Base-by-base conservation (phyloP, 2,113 vertebrate species). In the Lophius piscatorius region DNA sequence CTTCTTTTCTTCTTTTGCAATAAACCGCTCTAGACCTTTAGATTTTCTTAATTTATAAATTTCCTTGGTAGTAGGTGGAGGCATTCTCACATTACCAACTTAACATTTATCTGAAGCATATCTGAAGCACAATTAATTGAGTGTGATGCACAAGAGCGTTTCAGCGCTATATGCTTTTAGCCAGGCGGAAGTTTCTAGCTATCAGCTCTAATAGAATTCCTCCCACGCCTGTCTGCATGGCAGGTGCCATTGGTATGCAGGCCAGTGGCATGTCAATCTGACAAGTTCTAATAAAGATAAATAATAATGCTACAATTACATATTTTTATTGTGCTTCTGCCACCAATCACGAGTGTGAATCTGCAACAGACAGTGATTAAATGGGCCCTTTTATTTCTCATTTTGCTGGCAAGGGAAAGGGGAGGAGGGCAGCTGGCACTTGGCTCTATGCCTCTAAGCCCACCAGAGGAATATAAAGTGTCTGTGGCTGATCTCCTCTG, bases 261-360 rank as follows among this genome's bases (percentile, higher is more conserved):
- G 55, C 86, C 83, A 68, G 77, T 63, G 29, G 75, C 81, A 54
- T 46, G 86, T 89, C 88, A 84, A 78, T 82, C 76, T 89, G 89
- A 91, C 89, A 89, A 81, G 88, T 87, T 74, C 85, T 90, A 90
- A 92, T 91, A 92, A 91, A 89, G 90, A 91, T 90, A 87, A 90
- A 91, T 91, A 91, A 89, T 87, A 89, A 78, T 69, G 78, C 84
- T 39, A 60, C 82, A 85, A 89, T 88, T 88, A 87, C 83, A 81
- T 59, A 72, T 86, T 89, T 88, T 83, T 69, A 86, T 87, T 77
- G 67, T 79, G 79, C 67, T 76, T 79, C 70, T 80, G 77, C 63
- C 52, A 69, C 88, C 74, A 82, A 87, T 90, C 86, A 81, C 21
- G 24, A 63, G 16, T 33, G 81, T 13, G 63, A 70, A 61, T 59